Evolutionary conservation across 2,888 invertebrate species (phyloP), one percentile per base, ranked within the genome.

Genomic region (Heterodera filipjevi): DNA sequence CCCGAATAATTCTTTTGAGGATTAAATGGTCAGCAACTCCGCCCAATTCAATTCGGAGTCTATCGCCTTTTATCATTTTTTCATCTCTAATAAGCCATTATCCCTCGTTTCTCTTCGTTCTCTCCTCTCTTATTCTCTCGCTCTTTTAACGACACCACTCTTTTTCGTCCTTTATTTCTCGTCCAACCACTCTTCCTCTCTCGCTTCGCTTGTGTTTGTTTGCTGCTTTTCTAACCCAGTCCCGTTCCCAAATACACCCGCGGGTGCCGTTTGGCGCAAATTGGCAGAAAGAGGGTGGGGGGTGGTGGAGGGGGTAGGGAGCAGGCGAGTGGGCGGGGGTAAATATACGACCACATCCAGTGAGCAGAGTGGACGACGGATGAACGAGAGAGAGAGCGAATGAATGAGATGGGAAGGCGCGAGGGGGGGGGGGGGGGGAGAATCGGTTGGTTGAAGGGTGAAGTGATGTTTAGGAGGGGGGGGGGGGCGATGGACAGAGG

Each of bases 161-260:
- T 59, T 27, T 59, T 27, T 59, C 59, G 22, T 59, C 12, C n/a
- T 27, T n/a, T 27, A n/a, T 27, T 22, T 59, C 59, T 59, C 59
- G n/a, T 22, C 27, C n/a, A 27, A 2, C 59, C 59, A n/a, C 5
- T 27, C 59, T 27, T n/a, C 22, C 27, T 59, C n/a, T 10, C 27
- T 27, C 59, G n/a, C 27, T 59, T n/a, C 49, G 14, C 6, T 49
- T 49, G 16, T 49, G 49, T 49, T 49, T 49, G 49, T 49, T 49
- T 49, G 49, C 49, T 49, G 16, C 49, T 49, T 49, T 39, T 8
- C 49, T 49, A 49, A 59, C 59, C 59, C 59, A n/a, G 59, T 27
- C 59, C 59, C 59, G 59, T 59, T 59, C 59, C 59, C 59, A 59
- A 59, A 59, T 59, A 59, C 59, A 59, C 59, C 59, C 59, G 59